Evolutionary conservation across 2,888 invertebrate species (phyloP), one percentile per base, ranked within the genome.

Genomic region (Cantharis lateralis): DNA sequence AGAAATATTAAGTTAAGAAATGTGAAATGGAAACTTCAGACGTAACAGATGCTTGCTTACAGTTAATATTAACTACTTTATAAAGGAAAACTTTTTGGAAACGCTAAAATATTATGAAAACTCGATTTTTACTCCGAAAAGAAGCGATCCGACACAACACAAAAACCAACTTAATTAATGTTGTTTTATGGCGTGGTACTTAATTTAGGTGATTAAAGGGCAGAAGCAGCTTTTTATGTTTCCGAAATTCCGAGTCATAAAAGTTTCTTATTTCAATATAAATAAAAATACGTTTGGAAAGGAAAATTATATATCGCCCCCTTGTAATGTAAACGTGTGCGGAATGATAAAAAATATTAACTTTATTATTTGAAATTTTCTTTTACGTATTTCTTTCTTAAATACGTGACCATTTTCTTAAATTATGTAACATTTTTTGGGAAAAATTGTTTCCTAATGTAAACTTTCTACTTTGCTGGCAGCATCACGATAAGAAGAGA

Each of bases 1-100:
- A 66, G 64, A 48, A 48, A 48, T 48, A 48, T 48, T 32, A 71
- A 71, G 15, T 62, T 24, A 62, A 15, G 68, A 28, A 68, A 68
- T 72, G 61, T 72, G 66, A 72, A 72, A 72, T 72, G 20, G 72
- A 66, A 72, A 72, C 66, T 15, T 66, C 66, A 63, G 68, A n/a
- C 68, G 72, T 72, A 72, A 68, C 72, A 72, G 72, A 72, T 68
- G 72, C 72, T 64, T 61, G 72, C 64, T 66, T 66, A 61, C 68
- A 62, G 66, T 71, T 72, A 68, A 72, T 72, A 72, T 72, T 72
- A 72, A 72, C 72, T 72, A 66, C 64, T 66, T 66, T 20, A 66
- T 66, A 66, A 66, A 66, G 64, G 24, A 66, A 66, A 66, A 18
- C 20, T 66, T 24, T 16, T 16, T 20, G 11, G 64, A 48, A 48